Percentiles rank a stretch among this genome's conserved stretches.
These are phyloP conservation scores for Zaprionus ornatus DNA, from an alignment of 1,140 invertebrate species.

Conservation along the genomic window DNA sequence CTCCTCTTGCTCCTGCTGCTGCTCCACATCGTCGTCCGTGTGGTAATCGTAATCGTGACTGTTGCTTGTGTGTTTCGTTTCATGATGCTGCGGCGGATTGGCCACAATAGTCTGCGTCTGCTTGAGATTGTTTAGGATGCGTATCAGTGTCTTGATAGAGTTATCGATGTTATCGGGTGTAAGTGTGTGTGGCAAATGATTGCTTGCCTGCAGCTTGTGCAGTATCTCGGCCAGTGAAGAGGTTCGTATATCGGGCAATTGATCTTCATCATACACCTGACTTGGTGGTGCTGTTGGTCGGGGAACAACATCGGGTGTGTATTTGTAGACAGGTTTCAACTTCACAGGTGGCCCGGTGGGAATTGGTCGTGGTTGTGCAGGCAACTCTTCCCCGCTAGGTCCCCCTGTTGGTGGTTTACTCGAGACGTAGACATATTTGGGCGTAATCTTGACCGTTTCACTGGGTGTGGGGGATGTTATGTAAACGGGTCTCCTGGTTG, in stretches of 20 bases:
- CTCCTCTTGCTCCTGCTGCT: slow-evolving; percentile 44
- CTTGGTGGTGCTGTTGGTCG: slow-evolving; percentile 18
- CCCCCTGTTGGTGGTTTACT: background rate
- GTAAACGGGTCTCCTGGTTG: slow-evolving; percentile 63
- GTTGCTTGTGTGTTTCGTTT: slow-evolving; percentile 35
- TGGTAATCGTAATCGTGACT: slow-evolving; percentile 69
- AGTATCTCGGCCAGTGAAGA: slow-evolving; percentile 85
- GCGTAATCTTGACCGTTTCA: slow-evolving; percentile 71
- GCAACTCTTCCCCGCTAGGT: slow-evolving; percentile 29
- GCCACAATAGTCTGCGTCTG: slow-evolving; percentile 83
- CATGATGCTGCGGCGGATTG: slow-evolving; percentile 80
- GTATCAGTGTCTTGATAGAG: slow-evolving; percentile 90
- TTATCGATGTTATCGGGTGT: slow-evolving; percentile 90
- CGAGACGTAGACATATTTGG: slow-evolving; percentile 66
- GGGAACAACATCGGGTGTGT: slow-evolving; percentile 45
- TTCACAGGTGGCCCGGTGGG: slow-evolving; percentile 59
- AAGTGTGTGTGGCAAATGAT: slow-evolving; percentile 89
- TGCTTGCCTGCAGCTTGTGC: slow-evolving; percentile 88
- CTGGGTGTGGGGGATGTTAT: slow-evolving; percentile 52
- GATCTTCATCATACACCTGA: slow-evolving; percentile 50
- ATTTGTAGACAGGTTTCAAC: slow-evolving; percentile 66
- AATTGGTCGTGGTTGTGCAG: slow-evolving; percentile 1
- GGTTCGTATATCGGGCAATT: slow-evolving; percentile 74
- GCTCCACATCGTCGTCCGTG: slow-evolving; percentile 39
- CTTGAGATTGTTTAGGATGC: slow-evolving; percentile 88